Percentiles rank a stretch among this genome's conserved stretches.
phyloP scores from a whole-genome alignment of 1,140 invertebrate genomes.

The Drosophila prosaltans region DNA sequence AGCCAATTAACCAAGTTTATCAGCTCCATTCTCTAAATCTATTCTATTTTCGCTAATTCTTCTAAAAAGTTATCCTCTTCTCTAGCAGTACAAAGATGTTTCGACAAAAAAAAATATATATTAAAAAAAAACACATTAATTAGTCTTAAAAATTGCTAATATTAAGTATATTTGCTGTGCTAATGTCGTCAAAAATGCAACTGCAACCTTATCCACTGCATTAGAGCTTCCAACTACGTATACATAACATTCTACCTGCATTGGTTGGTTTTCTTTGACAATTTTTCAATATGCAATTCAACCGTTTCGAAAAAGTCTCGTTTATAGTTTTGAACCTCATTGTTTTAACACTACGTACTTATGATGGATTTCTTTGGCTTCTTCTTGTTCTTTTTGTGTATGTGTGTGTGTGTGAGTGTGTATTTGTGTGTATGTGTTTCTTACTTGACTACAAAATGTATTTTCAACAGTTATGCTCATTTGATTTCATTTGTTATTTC shows the following conservation, averaged over 20 bases:
- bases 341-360: slow-evolving; percentile 61
- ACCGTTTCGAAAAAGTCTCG: slow-evolving; percentile 71
- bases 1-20: slow-evolving; percentile 28
- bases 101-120: slow-evolving; percentile 3
- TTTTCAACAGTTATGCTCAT: slow-evolving; percentile 64
- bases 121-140: slow-evolving; percentile 59
- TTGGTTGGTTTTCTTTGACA: slow-evolving; percentile 12
- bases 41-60: slow-evolving; percentile 51
- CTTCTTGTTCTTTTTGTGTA: slow-evolving; percentile 40
- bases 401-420: too few species aligned
- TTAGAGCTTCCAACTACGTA: slow-evolving; percentile 57
- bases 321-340: slow-evolving; percentile 68
- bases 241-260: slow-evolving; percentile 58
- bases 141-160: slow-evolving; percentile 77
- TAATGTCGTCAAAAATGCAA: slow-evolving; percentile 55
- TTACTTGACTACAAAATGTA: slow-evolving; percentile 62
- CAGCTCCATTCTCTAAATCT: slow-evolving; percentile 47
- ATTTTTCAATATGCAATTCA: slow-evolving; percentile 52
- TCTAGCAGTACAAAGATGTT: slow-evolving; percentile 69
- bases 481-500: slow-evolving; percentile 58
- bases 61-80: slow-evolving; percentile 39
- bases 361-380: slow-evolving; percentile 71
- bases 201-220: slow-evolving; percentile 67
- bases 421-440: slow-evolving; percentile 36
- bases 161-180: slow-evolving; percentile 49